Evolutionary conservation across 2,888 invertebrate species (phyloP).

Genomic region (Melanostoma mellinum): DNA sequence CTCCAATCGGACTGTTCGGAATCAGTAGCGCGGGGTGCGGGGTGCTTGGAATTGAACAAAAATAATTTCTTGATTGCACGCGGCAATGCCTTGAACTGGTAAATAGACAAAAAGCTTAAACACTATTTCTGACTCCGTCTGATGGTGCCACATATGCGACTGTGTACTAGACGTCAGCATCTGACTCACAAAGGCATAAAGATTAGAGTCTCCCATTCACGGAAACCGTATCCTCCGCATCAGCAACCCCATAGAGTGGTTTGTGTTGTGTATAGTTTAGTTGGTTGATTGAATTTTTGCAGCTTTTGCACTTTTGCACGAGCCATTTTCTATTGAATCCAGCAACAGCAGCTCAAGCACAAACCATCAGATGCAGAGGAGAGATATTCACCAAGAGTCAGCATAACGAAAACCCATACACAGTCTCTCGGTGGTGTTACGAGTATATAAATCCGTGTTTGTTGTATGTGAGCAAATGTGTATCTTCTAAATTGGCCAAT

Average conservation of each 20-base stretch:
- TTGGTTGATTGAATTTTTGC: constrained; percentile 67
- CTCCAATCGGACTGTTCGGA: too few species aligned
- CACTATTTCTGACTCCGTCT: constrained; percentile 32
- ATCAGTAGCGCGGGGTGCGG: background rate
- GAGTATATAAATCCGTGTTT: constrained; percentile 50
- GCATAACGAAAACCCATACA: background rate
- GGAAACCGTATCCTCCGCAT: constrained; percentile 3
- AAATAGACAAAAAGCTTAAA: constrained; percentile 50
- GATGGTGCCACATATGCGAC: constrained; percentile 9
- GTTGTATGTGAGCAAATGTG: constrained; percentile 64
- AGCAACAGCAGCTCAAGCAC: constrained; percentile 7
- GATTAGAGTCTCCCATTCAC: constrained; percentile 15
- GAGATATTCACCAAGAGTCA: background rate
- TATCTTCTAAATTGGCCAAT: constrained; percentile 73
- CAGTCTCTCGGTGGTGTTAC: constrained; percentile 1
- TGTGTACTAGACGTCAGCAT: constrained; percentile 31
- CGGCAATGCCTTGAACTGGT: constrained; percentile 65
- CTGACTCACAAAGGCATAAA: constrained; percentile 32
- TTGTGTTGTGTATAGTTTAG: constrained; percentile 10
- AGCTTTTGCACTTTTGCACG: constrained; percentile 71
- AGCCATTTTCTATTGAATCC: constrained; percentile 62
- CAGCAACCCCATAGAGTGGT: constrained; percentile 39
- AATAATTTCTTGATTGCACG: constrained; percentile 70
- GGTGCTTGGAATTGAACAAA: constrained; percentile 45
- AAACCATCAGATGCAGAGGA: constrained; percentile 17